Percentiles rank a stretch among this genome's conserved stretches.
These are phyloP conservation scores for Babylonia areolata DNA, from an alignment of 1,140 invertebrate genomes.

Conservation along the genomic window DNA sequence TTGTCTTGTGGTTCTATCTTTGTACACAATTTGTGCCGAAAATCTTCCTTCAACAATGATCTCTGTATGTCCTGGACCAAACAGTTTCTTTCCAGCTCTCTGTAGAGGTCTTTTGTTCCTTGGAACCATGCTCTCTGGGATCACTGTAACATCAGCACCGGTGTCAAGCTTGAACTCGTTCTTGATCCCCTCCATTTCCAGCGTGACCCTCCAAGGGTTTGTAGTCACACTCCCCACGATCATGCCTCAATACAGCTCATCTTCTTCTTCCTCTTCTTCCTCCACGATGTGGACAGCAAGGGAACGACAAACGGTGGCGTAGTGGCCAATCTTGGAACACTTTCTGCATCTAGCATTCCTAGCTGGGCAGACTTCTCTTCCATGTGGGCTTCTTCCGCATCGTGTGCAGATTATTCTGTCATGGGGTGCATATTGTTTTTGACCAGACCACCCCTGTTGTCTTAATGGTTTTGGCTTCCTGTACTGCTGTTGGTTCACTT, in stretches of 20 bases:
- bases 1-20: too few relatives aligned
- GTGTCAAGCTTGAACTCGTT: conserved; percentile 34
- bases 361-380: conserved; percentile 8
- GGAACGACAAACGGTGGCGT: not conserved
- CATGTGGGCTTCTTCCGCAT: conserved; percentile 15
- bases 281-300: not conserved
- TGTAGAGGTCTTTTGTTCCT: not conserved
- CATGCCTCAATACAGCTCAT: not conserved
- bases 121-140: not conserved
- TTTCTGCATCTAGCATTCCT: conserved; percentile 5
- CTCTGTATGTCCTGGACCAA: not conserved
- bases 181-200: conserved; percentile 4
- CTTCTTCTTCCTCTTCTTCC: conserved; percentile 1
- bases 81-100: not conserved
- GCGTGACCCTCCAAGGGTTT: conserved; percentile 6
- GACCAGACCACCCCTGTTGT: not conserved
- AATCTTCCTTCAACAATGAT: not conserved
- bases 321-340: not conserved
- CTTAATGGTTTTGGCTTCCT: not conserved
- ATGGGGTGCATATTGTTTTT: not conserved
- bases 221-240: not conserved
- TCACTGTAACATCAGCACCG: conserved; percentile 36
- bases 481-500: not conserved
- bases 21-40: too few relatives aligned
- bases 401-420: not conserved